Evolutionary conservation across 2,113 vertebrate species (phyloP).

Genomic region (Otolemur garnettii): DNA sequence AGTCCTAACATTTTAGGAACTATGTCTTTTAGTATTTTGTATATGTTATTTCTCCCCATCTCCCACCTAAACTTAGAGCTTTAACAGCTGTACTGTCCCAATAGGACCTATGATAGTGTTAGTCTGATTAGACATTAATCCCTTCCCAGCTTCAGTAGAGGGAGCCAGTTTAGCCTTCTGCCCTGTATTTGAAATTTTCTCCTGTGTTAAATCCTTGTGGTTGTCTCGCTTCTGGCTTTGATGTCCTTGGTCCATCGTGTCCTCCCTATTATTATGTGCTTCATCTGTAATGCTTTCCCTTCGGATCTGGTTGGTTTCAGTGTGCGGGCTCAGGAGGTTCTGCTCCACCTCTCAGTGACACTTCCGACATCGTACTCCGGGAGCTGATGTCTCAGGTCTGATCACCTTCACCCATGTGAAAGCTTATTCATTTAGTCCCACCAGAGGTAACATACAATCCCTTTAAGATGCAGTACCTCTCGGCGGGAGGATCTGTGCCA

Average conservation of each 20-base stretch:
- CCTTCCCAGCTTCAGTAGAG: constrained; percentile 29
- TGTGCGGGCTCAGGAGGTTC: constrained; percentile 41
- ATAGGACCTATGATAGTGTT: constrained; percentile 38
- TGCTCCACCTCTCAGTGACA: not conserved
- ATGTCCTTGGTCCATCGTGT: not conserved
- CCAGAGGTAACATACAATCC: not conserved
- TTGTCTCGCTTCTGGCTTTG: constrained; percentile 15
- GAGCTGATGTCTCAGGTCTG: not conserved
- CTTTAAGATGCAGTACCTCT: not conserved
- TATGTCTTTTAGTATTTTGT: constrained; percentile 39
- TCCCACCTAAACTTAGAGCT: constrained; percentile 60
- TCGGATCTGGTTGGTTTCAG: not conserved
- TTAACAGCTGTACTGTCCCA: constrained; percentile 36
- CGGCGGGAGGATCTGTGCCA: not conserved
- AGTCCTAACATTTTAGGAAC: constrained; percentile 77
- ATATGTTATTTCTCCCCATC: not conserved
- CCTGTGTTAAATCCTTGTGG: not conserved
- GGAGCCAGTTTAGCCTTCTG: not conserved
- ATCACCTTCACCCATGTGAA: constrained; percentile 13
- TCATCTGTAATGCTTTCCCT: constrained; percentile 26
- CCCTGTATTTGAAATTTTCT: constrained; percentile 26
- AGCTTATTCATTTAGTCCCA: not conserved
- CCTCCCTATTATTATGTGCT: not conserved
- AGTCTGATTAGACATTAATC: constrained; percentile 64
- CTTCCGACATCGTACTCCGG: not conserved